These are phyloP conservation scores for Orchesella cincta DNA, from an alignment of 1,140 invertebrate genomes.

Conservation along the genomic window DNA sequence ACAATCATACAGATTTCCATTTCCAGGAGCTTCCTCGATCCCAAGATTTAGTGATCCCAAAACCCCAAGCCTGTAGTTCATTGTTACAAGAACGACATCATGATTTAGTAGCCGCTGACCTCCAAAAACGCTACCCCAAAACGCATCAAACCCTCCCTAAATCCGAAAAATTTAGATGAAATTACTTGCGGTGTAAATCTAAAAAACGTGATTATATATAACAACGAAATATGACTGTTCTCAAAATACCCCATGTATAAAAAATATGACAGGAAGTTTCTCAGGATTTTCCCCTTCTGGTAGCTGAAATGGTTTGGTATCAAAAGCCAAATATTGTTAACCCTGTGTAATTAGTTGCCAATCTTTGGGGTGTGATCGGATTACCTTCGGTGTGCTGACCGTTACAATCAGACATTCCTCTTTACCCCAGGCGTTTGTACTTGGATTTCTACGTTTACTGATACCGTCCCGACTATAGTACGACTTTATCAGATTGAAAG, in stretches of 20 bases:
- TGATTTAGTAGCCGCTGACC: constrained; percentile 18
- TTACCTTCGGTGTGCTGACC: not conserved
- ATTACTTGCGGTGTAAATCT: not conserved
- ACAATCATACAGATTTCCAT: constrained; percentile 40
- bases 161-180: not conserved
- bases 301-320: not conserved
- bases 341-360: not conserved
- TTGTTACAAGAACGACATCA: constrained; percentile 21
- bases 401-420: constrained; percentile 13
- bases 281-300: not conserved
- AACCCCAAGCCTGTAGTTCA: not conserved
- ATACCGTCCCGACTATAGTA: constrained; percentile 6
- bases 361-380: not conserved
- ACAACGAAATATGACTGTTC: not conserved
- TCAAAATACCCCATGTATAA: constrained; percentile 10
- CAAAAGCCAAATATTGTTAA: too few relatives aligned
- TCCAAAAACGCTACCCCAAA: constrained; percentile 24
- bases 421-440: not conserved
- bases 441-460: not conserved
- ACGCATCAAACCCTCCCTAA: constrained; percentile 17
- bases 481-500: not conserved
- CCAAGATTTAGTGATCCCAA: constrained; percentile 36
- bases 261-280: constrained; percentile 15
- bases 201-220: not conserved
- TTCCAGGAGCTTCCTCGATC: constrained; percentile 44